Percentiles rank a stretch among this genome's conserved stretches.
phyloP scores from a whole-genome alignment of 1,140 invertebrate genomes.

The Aphis gossypii region DNA sequence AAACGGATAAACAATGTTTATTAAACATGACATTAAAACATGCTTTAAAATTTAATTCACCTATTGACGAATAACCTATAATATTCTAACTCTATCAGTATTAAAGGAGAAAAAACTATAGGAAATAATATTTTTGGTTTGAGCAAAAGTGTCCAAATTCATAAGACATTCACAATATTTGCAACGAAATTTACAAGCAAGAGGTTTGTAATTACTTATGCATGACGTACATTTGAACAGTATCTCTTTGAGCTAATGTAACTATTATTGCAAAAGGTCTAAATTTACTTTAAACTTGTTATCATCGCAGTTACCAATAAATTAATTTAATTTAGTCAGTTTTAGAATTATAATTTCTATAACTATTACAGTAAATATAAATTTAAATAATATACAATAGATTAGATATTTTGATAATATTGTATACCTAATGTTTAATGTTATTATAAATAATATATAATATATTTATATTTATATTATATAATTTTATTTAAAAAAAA shows the following conservation, averaged over 20 bases:
- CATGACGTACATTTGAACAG: neutral
- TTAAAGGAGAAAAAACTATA: neutral
- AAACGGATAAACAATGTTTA: neutral
- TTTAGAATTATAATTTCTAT: neutral
- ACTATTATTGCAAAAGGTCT: neutral
- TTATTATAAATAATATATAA: neutral
- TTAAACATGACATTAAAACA: neutral
- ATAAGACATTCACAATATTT: neutral
- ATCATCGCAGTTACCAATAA: slow-evolving; percentile 4
- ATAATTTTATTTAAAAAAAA: neutral
- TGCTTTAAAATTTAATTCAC: neutral
- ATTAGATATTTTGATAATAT: slow-evolving; percentile 3
- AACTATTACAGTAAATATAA: neutral
- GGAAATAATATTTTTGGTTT: neutral
- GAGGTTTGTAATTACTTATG: neutral
- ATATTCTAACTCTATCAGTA: neutral
- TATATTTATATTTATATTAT: neutral
- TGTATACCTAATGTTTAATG: neutral
- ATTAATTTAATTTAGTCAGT: neutral
- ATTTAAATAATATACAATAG: neutral
- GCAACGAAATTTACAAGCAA: neutral
- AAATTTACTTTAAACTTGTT: neutral
- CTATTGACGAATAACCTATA: neutral
- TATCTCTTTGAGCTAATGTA: neutral
- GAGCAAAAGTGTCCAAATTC: neutral